These are phyloP conservation scores for Barnardius zonarius DNA, from an alignment of 2,113 vertebrate genomes.

Conservation along the genomic window DNA sequence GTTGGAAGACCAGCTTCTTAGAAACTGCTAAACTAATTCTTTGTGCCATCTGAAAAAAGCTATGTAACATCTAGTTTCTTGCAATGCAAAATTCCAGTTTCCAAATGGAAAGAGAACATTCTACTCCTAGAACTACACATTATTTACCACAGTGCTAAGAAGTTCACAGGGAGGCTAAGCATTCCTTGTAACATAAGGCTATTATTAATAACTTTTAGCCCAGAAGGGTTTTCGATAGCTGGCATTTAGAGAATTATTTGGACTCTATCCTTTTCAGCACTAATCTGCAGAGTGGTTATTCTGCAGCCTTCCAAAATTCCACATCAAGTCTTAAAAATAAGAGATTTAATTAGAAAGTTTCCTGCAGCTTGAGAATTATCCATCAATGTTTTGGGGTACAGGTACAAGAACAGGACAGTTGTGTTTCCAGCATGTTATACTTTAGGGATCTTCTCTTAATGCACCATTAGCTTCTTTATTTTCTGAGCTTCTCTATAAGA, in stretches of 20 bases:
- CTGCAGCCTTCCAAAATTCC: not conserved
- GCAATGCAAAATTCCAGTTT: not conserved
- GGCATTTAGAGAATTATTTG: slow-evolving; percentile 1
- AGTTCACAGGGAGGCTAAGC: slow-evolving; percentile 32
- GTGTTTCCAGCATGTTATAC: not conserved
- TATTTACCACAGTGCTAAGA: not conserved
- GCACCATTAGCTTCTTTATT: not conserved
- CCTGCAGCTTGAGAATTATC: not conserved
- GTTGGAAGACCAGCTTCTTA: not conserved
- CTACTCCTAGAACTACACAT: not conserved
- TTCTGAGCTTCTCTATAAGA: not conserved
- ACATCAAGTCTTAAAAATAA: not conserved
- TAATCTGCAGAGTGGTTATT: not conserved
- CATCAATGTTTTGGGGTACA: not conserved
- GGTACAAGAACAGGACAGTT: not conserved
- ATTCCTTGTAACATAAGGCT: slow-evolving; percentile 10
- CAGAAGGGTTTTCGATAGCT: not conserved
- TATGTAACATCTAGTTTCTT: not conserved
- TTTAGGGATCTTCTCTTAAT: not conserved
- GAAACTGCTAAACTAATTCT: not conserved
- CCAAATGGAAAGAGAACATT: not conserved
- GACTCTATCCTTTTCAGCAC: not conserved
- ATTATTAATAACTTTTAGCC: slow-evolving; percentile 9
- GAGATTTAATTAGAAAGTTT: not conserved
- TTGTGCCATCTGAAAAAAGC: not conserved